phyloP scores from a whole-genome alignment of 2,888 invertebrate species.

The Pseudanteris insignis region DNA sequence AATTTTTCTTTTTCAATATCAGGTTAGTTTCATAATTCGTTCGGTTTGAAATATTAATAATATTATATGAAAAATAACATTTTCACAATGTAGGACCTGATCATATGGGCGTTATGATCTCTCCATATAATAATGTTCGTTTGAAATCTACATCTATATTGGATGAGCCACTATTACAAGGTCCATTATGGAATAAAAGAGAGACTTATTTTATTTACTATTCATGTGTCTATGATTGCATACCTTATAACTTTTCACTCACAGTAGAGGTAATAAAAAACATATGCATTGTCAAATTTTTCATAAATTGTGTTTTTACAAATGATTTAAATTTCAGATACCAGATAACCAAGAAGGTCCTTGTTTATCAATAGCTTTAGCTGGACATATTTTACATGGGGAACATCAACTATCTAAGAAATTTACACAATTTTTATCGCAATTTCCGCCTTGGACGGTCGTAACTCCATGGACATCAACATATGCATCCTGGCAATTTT shows the following conservation, averaged over 20 bases:
- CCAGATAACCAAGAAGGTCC: constrained; percentile 63
- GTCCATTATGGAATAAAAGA: constrained; percentile 69
- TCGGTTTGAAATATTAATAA: constrained; percentile 5
- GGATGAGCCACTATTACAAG: constrained; percentile 69
- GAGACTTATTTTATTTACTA: constrained; percentile 77
- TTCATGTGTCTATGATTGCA: constrained; percentile 71
- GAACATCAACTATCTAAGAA: constrained; percentile 68
- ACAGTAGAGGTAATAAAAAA: constrained; percentile 73
- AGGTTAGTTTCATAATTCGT: constrained; percentile 57
- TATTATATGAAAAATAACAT: not conserved
- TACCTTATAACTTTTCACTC: constrained; percentile 71
- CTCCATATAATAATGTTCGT: constrained; percentile 70
- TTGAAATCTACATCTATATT: constrained; percentile 71
- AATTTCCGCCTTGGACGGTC: constrained; percentile 75
- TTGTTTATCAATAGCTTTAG: constrained; percentile 70
- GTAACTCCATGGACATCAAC: constrained; percentile 77
- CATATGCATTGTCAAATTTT: not conserved
- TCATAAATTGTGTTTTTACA: not conserved
- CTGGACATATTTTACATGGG: constrained; percentile 72
- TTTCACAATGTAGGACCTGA: constrained; percentile 70
- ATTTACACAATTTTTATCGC: constrained; percentile 69
- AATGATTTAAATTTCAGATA: constrained; percentile 57
- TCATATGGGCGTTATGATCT: constrained; percentile 74
- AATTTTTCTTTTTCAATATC: too few relatives aligned
- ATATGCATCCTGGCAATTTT: constrained; percentile 73